Evolutionary conservation across 2,797 vertebrate species (phyloP), one percentile per base, ranked within the genome.

Genomic region (Micropoecilia bifurca): DNA sequence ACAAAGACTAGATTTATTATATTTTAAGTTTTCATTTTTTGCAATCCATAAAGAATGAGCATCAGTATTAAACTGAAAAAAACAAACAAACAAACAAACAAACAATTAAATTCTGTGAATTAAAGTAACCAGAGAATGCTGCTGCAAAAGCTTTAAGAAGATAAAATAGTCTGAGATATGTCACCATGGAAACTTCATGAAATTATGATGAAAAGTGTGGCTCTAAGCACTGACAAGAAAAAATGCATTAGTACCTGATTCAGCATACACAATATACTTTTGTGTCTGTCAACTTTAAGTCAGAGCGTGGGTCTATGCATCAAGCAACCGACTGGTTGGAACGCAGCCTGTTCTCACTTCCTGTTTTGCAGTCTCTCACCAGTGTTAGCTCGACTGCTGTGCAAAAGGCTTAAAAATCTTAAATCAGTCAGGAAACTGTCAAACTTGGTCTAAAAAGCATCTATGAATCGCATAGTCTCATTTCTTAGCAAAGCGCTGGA

Each of bases 1-100:
- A 41, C 85, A 90, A 84, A 79, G 74, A 77, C 68, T 78, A 74
- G 81, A 90, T 88, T 84, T 22, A 73, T 28, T 75, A 72, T 77
- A 61, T 47, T 61, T 48, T 14, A 48, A 41, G 71, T 73, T 85
- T 79, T 5, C 61, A 36, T 80, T 89, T 79, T 84, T 22, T 46
- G 50, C 63, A 69, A 47, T 28, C 61, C 59, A 39, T 46, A 74
- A 13, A 45, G 6, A 48, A 18, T 20, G 22, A 6, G 55, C 68
- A 1, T 28, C 46, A 22, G 25, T 28, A 74, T 59, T 73, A 71
- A 33, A 47, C 13, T 59, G 50, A 6, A 66, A 72, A n/a, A 59
- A 39, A 57, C 75, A 2, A 45, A 61, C 30, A 36, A 45, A 43
- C 73, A 22, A 4, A 46, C 3, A 46, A 47, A 8, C 0, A 8